Conservation (phyloP, 2,888 invertebrate genomes). For the Thyatira batis region DNA sequence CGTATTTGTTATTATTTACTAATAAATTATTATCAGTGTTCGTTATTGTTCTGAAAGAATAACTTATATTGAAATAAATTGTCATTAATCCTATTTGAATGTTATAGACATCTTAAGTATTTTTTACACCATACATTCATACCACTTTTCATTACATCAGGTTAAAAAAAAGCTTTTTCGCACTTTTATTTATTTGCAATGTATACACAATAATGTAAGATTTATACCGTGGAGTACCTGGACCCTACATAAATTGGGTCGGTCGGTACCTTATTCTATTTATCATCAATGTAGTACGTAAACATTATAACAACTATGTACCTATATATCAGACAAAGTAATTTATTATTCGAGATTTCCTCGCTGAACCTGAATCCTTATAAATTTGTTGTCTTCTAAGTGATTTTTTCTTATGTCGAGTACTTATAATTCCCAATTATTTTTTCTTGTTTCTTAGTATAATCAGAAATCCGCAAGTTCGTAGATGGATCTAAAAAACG, state of each 20-base stretch:
- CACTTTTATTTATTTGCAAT: too few relatives aligned
- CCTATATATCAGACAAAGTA: background rate
- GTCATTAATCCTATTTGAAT: background rate
- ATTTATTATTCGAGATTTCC: background rate
- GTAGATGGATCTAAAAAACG: too few relatives aligned
- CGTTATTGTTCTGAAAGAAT: too few relatives aligned
- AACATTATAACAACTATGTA: background rate
- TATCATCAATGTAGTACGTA: slow-evolving; percentile 1
- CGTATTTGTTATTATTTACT: background rate
- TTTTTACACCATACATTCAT: too few relatives aligned
- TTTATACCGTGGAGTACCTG: background rate
- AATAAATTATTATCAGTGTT: background rate
- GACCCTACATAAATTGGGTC: background rate
- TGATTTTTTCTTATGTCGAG: too few relatives aligned
- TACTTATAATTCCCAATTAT: too few relatives aligned
- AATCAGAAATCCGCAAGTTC: too few relatives aligned
- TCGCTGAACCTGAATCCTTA: background rate
- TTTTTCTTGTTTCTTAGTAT: too few relatives aligned
- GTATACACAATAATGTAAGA: slow-evolving; percentile 4
- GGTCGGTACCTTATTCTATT: slow-evolving; percentile 1
- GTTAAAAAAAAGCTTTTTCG: too few relatives aligned
- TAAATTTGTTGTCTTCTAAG: background rate
- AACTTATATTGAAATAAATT: too few relatives aligned
- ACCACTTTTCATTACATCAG: too few relatives aligned
- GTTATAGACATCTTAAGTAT: too few relatives aligned